A percentile compares a stretch with the other conserved stretches of the same genome.
phyloP scores from a whole-genome alignment of 2,888 invertebrate genomes.

The Dyspetes luteomarginatus region DNA sequence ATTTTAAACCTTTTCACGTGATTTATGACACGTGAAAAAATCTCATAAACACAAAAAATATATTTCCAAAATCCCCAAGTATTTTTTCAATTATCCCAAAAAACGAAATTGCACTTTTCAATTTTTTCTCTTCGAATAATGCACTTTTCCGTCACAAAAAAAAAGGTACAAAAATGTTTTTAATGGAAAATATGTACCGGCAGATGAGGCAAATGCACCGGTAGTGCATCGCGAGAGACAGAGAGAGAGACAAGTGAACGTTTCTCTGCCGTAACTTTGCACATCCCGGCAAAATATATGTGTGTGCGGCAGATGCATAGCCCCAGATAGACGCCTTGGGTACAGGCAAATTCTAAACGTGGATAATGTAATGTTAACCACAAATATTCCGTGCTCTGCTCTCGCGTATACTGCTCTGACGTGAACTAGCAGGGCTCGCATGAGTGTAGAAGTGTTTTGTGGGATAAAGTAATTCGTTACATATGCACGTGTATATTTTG shows the following conservation, averaged over 20 bases:
- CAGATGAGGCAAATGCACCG: neutral
- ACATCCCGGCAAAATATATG: conserved; percentile 69
- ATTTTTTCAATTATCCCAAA: too few species aligned
- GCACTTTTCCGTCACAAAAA: too few species aligned
- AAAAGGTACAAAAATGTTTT: too few species aligned
- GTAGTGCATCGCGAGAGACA: neutral
- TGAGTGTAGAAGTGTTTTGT: conserved; percentile 15
- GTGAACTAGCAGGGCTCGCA: conserved; percentile 30
- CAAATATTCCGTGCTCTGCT: conserved; percentile 71
- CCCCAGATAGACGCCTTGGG: conserved; percentile 71
- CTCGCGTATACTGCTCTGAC: conserved; percentile 31
- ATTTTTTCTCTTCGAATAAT: too few species aligned
- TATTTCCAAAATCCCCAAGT: too few species aligned
- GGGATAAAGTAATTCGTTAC: conserved; percentile 5
- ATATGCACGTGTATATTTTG: neutral
- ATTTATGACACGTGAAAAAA: too few species aligned
- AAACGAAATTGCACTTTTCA: too few species aligned
- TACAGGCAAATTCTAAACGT: conserved; percentile 72
- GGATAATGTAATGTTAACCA: conserved; percentile 72
- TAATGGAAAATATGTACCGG: conserved; percentile 6
- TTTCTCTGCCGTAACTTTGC: conserved; percentile 53
- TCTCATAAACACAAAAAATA: too few species aligned
- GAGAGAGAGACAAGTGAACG: conserved; percentile 15
- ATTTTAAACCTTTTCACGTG: too few species aligned
- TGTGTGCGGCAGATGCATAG: conserved; percentile 69